These are phyloP conservation scores for Oligia strigilis DNA, from an alignment of 2,888 invertebrate species.

Conservation along the genomic window DNA sequence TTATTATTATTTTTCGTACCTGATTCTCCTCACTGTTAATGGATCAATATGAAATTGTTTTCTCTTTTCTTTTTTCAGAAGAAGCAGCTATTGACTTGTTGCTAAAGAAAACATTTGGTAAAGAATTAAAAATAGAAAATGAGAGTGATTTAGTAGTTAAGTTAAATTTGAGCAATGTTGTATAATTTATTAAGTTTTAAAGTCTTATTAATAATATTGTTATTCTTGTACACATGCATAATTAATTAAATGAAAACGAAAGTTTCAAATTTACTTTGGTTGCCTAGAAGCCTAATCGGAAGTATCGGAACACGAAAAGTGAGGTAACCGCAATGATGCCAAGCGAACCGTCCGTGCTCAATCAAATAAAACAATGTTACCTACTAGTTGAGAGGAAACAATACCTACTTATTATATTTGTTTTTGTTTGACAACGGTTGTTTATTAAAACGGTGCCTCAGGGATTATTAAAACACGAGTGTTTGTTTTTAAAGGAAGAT, in stretches of 20 bases:
- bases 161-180: constrained; percentile 83
- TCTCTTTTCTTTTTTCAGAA: constrained; percentile 85
- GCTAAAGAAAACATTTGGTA: constrained; percentile 90
- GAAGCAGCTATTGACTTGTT: constrained; percentile 91
- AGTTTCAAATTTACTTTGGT: constrained; percentile 47
- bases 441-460: neutral
- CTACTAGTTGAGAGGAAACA: neutral
- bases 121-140: constrained; percentile 89
- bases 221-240: constrained; percentile 77
- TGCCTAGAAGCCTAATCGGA: neutral
- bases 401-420: neutral
- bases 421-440: neutral
- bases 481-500: neutral
- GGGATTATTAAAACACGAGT: neutral
- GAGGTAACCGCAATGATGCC: neutral
- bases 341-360: neutral
- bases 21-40: neutral
- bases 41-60: neutral
- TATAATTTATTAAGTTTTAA: constrained; percentile 75
- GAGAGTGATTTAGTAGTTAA: constrained; percentile 86
- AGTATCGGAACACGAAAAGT: neutral
- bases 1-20: neutral
- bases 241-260: constrained; percentile 62
- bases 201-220: constrained; percentile 72
- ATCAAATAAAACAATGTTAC: neutral